Evolutionary conservation across 2,797 vertebrate species (phyloP).

Genomic region (Lemur catta): DNA sequence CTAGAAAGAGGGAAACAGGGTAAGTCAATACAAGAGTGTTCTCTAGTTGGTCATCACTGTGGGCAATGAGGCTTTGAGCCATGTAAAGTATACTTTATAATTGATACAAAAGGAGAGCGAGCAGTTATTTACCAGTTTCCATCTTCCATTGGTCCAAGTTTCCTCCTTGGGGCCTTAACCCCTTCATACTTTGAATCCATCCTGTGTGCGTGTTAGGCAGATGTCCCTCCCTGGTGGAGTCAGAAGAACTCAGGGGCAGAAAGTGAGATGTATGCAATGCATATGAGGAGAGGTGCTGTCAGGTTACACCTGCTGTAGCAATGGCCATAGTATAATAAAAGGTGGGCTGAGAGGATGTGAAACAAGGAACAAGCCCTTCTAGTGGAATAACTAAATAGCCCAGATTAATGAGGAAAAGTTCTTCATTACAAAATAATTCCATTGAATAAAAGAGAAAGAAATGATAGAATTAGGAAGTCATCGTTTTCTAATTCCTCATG

Average conservation of each 20-base stretch:
- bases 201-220: neutral
- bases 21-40: constrained; percentile 37
- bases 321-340: neutral
- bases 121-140: neutral
- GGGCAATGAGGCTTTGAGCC: neutral
- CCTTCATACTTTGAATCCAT: neutral
- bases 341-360: neutral
- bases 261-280: neutral
- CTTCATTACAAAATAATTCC: constrained; percentile 3
- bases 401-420: neutral
- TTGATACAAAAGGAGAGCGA: neutral
- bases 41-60: neutral
- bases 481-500: neutral
- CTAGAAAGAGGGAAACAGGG: constrained; percentile 27
- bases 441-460: neutral
- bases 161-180: neutral
- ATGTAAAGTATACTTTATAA: neutral
- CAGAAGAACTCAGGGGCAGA: neutral
- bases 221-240: neutral
- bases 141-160: neutral
- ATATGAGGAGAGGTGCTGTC: neutral
- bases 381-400: neutral
- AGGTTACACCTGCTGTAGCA: neutral
- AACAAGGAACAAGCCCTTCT: neutral
- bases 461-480: neutral